These are phyloP conservation scores for Lapara coniferarum DNA, from an alignment of 2,888 invertebrate species.

Conservation along the genomic window DNA sequence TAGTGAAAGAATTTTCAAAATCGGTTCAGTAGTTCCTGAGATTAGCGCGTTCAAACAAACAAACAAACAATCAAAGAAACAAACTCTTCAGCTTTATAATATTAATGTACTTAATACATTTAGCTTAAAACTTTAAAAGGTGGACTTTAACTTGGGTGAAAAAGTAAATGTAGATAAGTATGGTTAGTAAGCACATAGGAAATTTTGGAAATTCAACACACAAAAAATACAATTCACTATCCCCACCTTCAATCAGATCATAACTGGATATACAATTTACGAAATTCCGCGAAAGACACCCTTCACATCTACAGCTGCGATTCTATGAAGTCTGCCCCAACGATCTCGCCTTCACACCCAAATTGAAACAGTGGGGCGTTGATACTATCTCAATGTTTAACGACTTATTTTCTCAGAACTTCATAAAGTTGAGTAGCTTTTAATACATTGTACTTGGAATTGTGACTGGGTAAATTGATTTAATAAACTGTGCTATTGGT, in stretches of 20 bases:
- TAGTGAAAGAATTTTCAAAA: too few relatives aligned
- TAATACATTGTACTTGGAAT: conserved; percentile 32
- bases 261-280: conserved; percentile 5
- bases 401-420: conserved; percentile 32
- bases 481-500: background rate
- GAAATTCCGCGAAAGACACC: conserved; percentile 50
- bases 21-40: too few relatives aligned
- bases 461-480: conserved; percentile 22
- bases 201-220: too few relatives aligned
- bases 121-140: too few relatives aligned
- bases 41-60: too few relatives aligned
- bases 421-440: conserved; percentile 16
- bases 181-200: background rate
- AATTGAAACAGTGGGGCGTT: conserved; percentile 28
- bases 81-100: too few relatives aligned
- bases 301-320: conserved; percentile 50
- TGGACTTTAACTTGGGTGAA: background rate
- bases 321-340: conserved; percentile 55
- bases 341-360: conserved; percentile 40
- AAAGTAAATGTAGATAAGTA: background rate
- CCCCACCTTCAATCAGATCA: background rate
- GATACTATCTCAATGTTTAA: conserved; percentile 40
- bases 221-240: too few relatives aligned
- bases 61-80: too few relatives aligned
- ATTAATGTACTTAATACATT: too few relatives aligned